A percentile compares a stretch with the other conserved stretches of the same genome.
Evolutionary conservation across 2,797 vertebrate genomes (phyloP).

Genomic region (Epinephelus awoara): DNA sequence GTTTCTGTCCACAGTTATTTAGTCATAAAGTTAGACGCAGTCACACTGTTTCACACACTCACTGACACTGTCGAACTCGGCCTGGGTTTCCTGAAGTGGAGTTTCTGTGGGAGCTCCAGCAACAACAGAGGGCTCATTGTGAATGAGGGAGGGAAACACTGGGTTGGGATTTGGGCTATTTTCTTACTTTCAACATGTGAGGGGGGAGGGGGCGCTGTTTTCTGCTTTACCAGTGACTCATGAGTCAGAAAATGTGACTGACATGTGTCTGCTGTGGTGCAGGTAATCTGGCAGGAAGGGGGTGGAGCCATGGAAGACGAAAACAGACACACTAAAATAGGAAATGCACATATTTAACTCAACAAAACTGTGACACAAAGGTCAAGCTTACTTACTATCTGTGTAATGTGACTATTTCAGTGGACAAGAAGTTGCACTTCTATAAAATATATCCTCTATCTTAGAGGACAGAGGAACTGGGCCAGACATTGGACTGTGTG

Average conservation of each 20-base stretch:
- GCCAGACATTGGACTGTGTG: not conserved
- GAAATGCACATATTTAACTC: not conserved
- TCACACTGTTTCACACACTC: conserved; percentile 34
- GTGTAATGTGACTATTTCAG: not conserved
- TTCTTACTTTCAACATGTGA: not conserved
- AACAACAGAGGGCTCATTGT: conserved; percentile 67
- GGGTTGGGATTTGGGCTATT: not conserved
- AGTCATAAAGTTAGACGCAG: conserved; percentile 38
- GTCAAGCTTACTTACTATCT: no score
- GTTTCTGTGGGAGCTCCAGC: conserved; percentile 27
- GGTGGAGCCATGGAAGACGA: not conserved
- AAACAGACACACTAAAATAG: no score
- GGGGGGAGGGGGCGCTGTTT: not conserved
- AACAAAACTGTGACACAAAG: not conserved
- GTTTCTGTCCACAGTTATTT: conserved; percentile 40
- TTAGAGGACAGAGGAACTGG: not conserved
- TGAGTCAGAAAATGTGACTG: conserved; percentile 40
- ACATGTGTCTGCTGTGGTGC: not conserved
- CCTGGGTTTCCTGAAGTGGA: conserved; percentile 34
- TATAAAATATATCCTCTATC: not conserved
- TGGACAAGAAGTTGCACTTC: not conserved
- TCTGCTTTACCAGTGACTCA: conserved; percentile 1
- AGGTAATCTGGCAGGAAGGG: not conserved
- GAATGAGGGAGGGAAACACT: conserved; percentile 17
- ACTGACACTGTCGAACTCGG: conserved; percentile 21